Conservation (phyloP, 1,140 invertebrate species). For the Leptopilina boulardi region DNA sequence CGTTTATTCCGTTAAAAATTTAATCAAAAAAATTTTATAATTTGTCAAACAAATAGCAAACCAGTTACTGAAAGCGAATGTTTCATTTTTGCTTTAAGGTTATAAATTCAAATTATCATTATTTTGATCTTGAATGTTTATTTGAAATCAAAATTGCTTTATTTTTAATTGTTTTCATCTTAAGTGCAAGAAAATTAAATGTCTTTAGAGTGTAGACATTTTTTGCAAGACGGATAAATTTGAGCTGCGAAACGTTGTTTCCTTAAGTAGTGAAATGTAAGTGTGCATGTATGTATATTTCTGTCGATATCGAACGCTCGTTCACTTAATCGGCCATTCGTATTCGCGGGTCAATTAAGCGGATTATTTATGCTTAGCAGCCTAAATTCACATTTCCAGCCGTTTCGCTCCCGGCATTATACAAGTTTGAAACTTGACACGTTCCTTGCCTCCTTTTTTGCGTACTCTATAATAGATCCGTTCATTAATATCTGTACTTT, state of each 20-base stretch:
- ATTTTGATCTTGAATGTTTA: not conserved
- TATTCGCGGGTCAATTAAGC: conserved; percentile 56
- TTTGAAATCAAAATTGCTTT: not conserved
- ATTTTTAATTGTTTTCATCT: not conserved
- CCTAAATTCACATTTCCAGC: conserved; percentile 49
- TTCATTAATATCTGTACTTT: not conserved
- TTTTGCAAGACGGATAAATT: conserved; percentile 15
- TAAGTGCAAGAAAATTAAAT: not conserved
- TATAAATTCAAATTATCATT: no score
- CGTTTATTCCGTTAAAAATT: conserved; percentile 3
- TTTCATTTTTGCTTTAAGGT: no score
- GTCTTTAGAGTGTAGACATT: not conserved
- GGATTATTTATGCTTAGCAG: conserved; percentile 54
- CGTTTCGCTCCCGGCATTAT: conserved; percentile 37
- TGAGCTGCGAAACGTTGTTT: conserved; percentile 3
- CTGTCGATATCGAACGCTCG: conserved; percentile 4
- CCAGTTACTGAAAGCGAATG: not conserved
- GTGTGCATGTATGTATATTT: not conserved
- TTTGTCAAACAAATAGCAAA: not conserved
- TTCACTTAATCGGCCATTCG: conserved; percentile 55
- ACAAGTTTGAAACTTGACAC: conserved; percentile 11
- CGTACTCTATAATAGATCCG: not conserved
- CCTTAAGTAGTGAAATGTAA: not conserved
- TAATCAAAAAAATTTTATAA: not conserved
- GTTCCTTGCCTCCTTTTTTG: not conserved